A percentile compares a stretch with the other conserved stretches of the same genome.
These are phyloP conservation scores for Turdus rufiventris DNA, from an alignment of 2,113 vertebrate species.

Conservation along the genomic window DNA sequence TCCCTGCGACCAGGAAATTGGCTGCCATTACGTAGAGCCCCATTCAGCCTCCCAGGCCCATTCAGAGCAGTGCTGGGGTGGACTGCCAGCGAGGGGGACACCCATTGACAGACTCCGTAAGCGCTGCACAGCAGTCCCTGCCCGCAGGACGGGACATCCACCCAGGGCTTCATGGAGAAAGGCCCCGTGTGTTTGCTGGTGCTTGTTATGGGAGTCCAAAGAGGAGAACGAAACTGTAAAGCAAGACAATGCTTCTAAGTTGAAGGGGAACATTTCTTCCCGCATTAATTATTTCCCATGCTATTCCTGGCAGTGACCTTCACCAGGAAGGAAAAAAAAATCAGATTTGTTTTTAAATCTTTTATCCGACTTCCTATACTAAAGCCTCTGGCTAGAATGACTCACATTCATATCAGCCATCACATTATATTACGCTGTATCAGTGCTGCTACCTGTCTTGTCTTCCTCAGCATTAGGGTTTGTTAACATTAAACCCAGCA, in stretches of 20 bases:
- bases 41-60: neutral
- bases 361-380: slow-evolving; percentile 16
- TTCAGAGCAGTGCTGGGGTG: neutral
- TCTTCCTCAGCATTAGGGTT: neutral
- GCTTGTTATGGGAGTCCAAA: neutral
- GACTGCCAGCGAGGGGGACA: neutral
- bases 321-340: slow-evolving; percentile 18
- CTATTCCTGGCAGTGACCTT: slow-evolving; percentile 55
- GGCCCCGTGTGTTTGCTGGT: accelerated
- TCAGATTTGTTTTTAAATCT: slow-evolving; percentile 26
- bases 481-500: neutral
- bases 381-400: slow-evolving; percentile 40
- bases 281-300: slow-evolving; percentile 41
- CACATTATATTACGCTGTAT: neutral
- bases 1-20: neutral
- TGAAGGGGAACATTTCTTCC: slow-evolving; percentile 19
- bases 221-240: neutral
- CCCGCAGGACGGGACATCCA: accelerated
- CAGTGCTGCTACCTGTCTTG: neutral
- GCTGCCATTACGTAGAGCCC: neutral
- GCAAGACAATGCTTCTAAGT: slow-evolving; percentile 9
- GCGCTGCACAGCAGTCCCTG: neutral
- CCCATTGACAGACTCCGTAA: accelerated
- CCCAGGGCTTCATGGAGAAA: neutral
- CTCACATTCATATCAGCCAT: slow-evolving; percentile 23